phyloP scores from a whole-genome alignment of 2,888 invertebrate genomes.

The Drosophila robusta region DNA sequence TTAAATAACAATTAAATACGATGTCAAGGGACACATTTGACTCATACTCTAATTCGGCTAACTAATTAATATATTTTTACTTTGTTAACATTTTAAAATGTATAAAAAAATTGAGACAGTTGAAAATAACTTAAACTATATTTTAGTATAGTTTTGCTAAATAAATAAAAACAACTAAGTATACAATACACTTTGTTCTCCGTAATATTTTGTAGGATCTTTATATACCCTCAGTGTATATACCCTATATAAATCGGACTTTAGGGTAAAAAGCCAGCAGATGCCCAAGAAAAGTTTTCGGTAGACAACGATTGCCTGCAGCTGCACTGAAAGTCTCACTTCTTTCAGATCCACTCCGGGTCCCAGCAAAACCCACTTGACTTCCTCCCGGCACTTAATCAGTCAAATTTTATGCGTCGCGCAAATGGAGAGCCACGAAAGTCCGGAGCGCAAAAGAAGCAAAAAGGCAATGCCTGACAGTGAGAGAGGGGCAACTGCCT shows the following conservation, averaged over 20 bases:
- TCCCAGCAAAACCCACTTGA: slow-evolving; percentile 35
- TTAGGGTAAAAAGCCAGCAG: slow-evolving; percentile 28
- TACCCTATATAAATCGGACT: not conserved
- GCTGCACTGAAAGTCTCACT: slow-evolving; percentile 51
- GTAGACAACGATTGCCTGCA: slow-evolving; percentile 62
- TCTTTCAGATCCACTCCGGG: not conserved
- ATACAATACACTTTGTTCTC: too few species aligned
- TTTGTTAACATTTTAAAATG: too few species aligned
- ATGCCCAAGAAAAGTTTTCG: slow-evolving; percentile 35
- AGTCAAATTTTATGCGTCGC: slow-evolving; percentile 65
- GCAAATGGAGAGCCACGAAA: slow-evolving; percentile 33
- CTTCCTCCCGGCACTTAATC: slow-evolving; percentile 70
- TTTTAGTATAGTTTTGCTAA: not conserved
- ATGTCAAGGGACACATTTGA: too few species aligned
- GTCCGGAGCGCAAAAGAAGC: not conserved
- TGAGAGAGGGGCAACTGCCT: not conserved
- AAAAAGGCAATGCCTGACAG: not conserved
- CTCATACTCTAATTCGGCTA: too few species aligned
- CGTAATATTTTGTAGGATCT: too few species aligned
- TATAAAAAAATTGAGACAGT: too few species aligned
- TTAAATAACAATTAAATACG: too few species aligned
- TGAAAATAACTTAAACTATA: too few species aligned
- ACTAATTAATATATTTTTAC: too few species aligned
- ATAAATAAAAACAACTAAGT: too few species aligned
- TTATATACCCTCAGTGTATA: not conserved